Evolutionary conservation across 2,113 vertebrate species (phyloP).

Genomic region (Ovibos moschatus): DNA sequence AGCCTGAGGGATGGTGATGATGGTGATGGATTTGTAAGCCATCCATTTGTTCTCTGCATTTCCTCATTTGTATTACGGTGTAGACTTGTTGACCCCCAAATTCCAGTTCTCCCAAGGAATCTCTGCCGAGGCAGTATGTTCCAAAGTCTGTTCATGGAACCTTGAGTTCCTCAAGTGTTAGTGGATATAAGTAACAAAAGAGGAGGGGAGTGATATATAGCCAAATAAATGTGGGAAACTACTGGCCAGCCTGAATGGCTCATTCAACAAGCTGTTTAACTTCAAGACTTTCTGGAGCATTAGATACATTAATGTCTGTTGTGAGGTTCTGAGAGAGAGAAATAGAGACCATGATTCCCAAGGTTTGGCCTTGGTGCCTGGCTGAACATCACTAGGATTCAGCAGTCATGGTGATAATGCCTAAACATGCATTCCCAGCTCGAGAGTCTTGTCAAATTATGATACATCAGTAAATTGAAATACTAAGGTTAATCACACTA

Average conservation of each 20-base stretch:
- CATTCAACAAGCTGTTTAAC: not conserved
- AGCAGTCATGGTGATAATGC: rapidly evolving
- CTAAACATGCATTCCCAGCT: not conserved
- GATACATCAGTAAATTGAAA: not conserved
- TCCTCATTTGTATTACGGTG: not conserved
- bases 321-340: not conserved
- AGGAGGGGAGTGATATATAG: not conserved
- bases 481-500: not conserved
- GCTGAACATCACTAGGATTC: rapidly evolving
- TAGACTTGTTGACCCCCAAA: not conserved
- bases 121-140: not conserved
- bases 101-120: not conserved
- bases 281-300: not conserved
- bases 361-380: not conserved
- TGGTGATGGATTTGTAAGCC: not conserved
- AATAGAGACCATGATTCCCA: not conserved
- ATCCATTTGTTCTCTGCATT: not conserved
- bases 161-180: not conserved
- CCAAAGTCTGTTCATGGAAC: not conserved
- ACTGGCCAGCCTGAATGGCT: not conserved
- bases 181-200: not conserved
- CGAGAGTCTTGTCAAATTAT: not conserved
- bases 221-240: not conserved
- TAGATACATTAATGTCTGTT: not conserved
- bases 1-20: not conserved